phyloP scores from a whole-genome alignment of 2,888 invertebrate species.

The Ectobius pallidus region DNA sequence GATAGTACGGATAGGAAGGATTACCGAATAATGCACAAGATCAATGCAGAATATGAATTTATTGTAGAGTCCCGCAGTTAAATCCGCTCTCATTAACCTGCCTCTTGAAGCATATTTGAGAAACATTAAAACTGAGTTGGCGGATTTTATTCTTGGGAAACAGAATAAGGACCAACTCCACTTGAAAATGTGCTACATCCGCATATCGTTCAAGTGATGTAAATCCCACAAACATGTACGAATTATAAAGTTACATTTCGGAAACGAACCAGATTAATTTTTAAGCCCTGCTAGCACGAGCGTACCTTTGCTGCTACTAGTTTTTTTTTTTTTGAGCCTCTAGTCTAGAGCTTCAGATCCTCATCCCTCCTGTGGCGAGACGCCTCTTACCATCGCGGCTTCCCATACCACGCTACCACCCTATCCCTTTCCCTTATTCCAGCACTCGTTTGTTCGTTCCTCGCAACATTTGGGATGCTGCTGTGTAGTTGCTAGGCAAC shows the following conservation, averaged over 20 bases:
- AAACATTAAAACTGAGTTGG: conserved; percentile 9
- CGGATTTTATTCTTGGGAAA: background rate
- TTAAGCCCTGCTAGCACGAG: conserved; percentile 4
- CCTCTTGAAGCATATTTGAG: background rate
- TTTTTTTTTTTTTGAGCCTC: too few species aligned
- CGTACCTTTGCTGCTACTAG: conserved; percentile 11
- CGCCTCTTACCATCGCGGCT: conserved; percentile 19
- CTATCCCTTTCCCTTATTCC: conserved; percentile 11
- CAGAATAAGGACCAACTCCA: background rate
- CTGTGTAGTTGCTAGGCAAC: conserved; percentile 33
- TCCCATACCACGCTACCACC: conserved; percentile 8
- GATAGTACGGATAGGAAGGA: too few species aligned
- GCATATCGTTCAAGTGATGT: conserved; percentile 1
- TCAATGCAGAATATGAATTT: too few species aligned
- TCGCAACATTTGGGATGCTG: conserved; percentile 27
- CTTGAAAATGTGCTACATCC: background rate
- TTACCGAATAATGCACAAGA: too few species aligned
- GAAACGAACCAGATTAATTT: conserved; percentile 19
- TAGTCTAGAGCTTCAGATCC: background rate
- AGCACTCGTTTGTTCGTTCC: conserved; percentile 21
- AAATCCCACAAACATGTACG: background rate
- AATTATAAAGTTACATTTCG: conserved; percentile 14
- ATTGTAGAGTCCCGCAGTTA: too few species aligned
- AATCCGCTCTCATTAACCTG: too few species aligned
- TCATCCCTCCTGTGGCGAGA: conserved; percentile 18